These are phyloP conservation scores for Nanorana parkeri DNA, from an alignment of 2,113 vertebrate species.

Conservation along the genomic window DNA sequence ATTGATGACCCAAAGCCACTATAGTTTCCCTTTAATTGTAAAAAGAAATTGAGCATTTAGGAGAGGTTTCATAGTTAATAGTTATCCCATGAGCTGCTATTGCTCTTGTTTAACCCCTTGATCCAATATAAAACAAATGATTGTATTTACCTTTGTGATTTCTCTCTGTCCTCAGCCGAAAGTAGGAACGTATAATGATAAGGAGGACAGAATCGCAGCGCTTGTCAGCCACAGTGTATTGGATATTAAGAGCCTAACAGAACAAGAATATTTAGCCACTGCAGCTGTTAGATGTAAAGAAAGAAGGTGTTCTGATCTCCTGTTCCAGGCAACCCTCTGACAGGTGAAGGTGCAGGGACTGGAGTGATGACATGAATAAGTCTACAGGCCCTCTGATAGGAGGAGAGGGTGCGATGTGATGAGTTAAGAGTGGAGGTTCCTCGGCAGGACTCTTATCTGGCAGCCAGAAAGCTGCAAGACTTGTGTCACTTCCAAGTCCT, in stretches of 20 bases:
- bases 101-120: no score
- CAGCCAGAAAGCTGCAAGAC: not conserved
- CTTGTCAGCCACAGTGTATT: slow-evolving; percentile 8
- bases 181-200: not conserved
- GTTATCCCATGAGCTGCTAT: no score
- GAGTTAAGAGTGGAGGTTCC: slow-evolving; percentile 55
- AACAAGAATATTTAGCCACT: not conserved
- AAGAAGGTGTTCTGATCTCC: slow-evolving; percentile 35
- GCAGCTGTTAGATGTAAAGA: slow-evolving; percentile 8
- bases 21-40: no score
- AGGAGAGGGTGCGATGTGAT: slow-evolving; percentile 58
- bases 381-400: slow-evolving; percentile 55
- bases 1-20: no score
- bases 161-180: not conserved
- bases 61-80: not conserved
- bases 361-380: slow-evolving; percentile 60
- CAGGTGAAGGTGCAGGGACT: slow-evolving; percentile 59
- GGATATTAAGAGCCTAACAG: slow-evolving; percentile 1
- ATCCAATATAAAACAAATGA: no score
- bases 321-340: slow-evolving; percentile 34
- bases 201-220: not conserved
- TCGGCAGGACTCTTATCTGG: slow-evolving; percentile 40
- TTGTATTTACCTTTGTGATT: no score
- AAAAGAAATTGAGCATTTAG: not conserved
- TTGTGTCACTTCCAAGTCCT: not conserved